Evolutionary conservation across 2,113 vertebrate genomes (phyloP).

Genomic region (Notechis scutatus): DNA sequence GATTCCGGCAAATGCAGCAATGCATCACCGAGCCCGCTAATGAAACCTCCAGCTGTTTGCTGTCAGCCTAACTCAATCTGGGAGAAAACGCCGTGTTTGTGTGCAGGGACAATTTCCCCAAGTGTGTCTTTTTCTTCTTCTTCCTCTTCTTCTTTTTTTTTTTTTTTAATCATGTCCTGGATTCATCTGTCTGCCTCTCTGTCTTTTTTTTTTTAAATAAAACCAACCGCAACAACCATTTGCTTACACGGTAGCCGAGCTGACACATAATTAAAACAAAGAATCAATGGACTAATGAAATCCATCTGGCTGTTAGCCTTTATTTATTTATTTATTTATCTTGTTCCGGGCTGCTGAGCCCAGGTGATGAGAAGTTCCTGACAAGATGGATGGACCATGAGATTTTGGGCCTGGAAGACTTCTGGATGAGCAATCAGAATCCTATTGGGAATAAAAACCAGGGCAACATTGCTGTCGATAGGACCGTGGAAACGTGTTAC

Average conservation of each 20-base stretch:
- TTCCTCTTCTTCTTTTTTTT: no score
- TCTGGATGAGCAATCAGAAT: not conserved
- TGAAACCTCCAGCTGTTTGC: not conserved
- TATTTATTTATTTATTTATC: constrained; percentile 12
- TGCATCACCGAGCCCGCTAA: not conserved
- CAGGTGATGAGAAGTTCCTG: constrained; percentile 10
- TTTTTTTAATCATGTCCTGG: not conserved
- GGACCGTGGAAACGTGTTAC: not conserved
- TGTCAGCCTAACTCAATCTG: constrained; percentile 22
- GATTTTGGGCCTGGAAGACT: not conserved
- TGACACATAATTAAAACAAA: constrained; percentile 55
- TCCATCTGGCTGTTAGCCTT: constrained; percentile 30
- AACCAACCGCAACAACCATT: constrained; percentile 1
- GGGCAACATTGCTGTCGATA: not conserved
- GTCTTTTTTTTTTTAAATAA: not conserved
- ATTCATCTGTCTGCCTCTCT: not conserved
- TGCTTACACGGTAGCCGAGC: constrained; percentile 41
- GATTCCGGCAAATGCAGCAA: not conserved
- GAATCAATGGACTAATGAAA: constrained; percentile 46
- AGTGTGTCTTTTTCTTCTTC: not conserved
- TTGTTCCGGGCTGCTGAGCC: constrained; percentile 31
- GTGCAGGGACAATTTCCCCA: not conserved
- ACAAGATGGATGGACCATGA: not conserved
- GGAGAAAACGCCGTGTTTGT: not conserved
- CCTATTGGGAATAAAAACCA: not conserved